Evolutionary conservation across 2,888 invertebrate genomes (phyloP).

Genomic region (Torymus tubicola): DNA sequence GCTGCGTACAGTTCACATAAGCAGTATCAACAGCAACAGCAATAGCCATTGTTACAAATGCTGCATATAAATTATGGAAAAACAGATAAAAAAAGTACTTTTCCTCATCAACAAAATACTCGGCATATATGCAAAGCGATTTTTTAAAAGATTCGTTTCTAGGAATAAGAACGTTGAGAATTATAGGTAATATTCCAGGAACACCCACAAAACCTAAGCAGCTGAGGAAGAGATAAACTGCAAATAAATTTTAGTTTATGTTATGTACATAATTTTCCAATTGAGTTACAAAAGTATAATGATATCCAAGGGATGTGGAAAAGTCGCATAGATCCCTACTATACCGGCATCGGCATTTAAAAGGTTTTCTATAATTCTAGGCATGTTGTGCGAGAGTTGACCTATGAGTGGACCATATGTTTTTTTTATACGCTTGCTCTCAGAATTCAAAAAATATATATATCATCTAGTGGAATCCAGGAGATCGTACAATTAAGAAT

Average conservation of each 20-base stretch:
- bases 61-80: background rate
- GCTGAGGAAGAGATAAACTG: background rate
- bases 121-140: constrained; percentile 6
- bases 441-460: too few relatives aligned
- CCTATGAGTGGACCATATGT: too few relatives aligned
- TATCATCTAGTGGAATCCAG: too few relatives aligned
- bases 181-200: background rate
- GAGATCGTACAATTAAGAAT: too few relatives aligned
- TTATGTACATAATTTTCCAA: background rate
- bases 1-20: constrained; percentile 20
- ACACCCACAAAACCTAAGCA: background rate
- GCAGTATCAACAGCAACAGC: constrained; percentile 16
- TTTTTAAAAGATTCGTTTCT: constrained; percentile 1
- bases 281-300: background rate
- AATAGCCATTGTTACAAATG: background rate
- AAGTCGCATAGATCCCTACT: too few relatives aligned
- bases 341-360: too few relatives aligned
- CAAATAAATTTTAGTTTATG: background rate
- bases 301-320: background rate
- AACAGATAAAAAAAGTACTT: constrained; percentile 19
- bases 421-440: too few relatives aligned
- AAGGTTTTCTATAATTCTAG: too few relatives aligned
- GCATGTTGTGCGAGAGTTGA: too few relatives aligned
- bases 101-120: constrained; percentile 31
- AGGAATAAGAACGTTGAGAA: constrained; percentile 1